phyloP scores from a whole-genome alignment of 1,140 invertebrate genomes.

The Dendroctonus valens region DNA sequence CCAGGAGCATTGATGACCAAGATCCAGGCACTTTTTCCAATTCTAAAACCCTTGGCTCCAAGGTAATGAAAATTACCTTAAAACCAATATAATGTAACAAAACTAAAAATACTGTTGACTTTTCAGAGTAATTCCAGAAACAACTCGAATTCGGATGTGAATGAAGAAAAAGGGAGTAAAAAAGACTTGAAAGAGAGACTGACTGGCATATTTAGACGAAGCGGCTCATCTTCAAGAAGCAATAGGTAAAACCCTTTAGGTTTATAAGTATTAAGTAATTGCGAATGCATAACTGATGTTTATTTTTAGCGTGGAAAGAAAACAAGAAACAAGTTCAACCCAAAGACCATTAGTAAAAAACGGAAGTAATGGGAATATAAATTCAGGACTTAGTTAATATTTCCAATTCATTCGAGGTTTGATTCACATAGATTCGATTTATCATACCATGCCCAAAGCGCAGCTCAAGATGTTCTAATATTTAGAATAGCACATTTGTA shows the following conservation, averaged over 20 bases:
- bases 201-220: constrained; percentile 78
- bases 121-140: constrained; percentile 65
- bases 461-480: constrained; percentile 5
- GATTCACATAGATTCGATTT: too few species aligned
- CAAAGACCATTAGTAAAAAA: constrained; percentile 49
- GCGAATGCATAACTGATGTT: constrained; percentile 5
- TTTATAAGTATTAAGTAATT: too few species aligned
- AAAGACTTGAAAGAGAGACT: constrained; percentile 76
- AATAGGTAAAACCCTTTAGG: constrained; percentile 58
- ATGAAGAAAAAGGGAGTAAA: constrained; percentile 65
- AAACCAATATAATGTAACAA: not conserved
- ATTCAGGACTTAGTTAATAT: constrained; percentile 23
- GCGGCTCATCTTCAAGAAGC: constrained; percentile 61
- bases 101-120: too few species aligned
- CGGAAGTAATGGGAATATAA: constrained; percentile 35
- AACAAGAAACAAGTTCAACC: constrained; percentile 47
- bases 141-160: constrained; percentile 63
- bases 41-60: constrained; percentile 31
- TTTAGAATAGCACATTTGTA: constrained; percentile 1
- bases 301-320: constrained; percentile 46
- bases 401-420: not conserved
- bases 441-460: not conserved
- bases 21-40: constrained; percentile 45
- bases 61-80: constrained; percentile 8
- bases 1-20: constrained; percentile 72